Evolutionary conservation across 2,113 vertebrate species (phyloP).

Genomic region (Ictidomys tridecemlineatus): DNA sequence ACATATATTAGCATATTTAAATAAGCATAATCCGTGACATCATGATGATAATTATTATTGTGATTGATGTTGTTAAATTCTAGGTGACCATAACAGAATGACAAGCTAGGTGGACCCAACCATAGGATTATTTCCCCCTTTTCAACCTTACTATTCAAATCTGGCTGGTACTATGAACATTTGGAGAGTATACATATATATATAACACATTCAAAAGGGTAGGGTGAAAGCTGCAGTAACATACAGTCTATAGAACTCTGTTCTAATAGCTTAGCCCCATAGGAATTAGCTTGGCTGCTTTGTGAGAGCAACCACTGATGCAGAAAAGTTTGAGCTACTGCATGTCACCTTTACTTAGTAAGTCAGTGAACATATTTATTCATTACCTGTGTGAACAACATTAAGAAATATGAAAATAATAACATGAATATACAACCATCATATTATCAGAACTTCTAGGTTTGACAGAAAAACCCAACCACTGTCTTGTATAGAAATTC

Average conservation of each 20-base stretch:
- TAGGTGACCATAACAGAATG: not conserved
- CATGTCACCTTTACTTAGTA: not conserved
- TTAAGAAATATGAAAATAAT: not conserved
- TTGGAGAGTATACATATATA: not conserved
- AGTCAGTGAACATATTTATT: not conserved
- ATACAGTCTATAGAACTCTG: not conserved
- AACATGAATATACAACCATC: not conserved
- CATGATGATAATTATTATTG: not conserved
- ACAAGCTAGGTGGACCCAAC: not conserved
- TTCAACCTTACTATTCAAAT: not conserved
- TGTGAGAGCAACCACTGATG: not conserved
- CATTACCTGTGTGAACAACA: not conserved
- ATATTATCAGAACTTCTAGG: slow-evolving; percentile 7
- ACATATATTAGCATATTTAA: not conserved
- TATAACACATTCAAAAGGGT: not conserved
- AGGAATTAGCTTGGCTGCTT: not conserved
- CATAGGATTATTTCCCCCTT: not conserved
- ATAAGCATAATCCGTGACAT: not conserved
- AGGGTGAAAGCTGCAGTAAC: not conserved
- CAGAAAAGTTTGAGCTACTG: not conserved
- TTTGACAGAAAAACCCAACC: slow-evolving; percentile 26
- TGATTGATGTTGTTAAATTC: not conserved
- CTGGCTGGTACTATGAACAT: not conserved
- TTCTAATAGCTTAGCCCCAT: not conserved
- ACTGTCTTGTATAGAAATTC: not conserved